Percentiles rank a stretch among this genome's conserved stretches.
Evolutionary conservation across 1,140 invertebrate species (phyloP).

Genomic region (Brachionus rubens): DNA sequence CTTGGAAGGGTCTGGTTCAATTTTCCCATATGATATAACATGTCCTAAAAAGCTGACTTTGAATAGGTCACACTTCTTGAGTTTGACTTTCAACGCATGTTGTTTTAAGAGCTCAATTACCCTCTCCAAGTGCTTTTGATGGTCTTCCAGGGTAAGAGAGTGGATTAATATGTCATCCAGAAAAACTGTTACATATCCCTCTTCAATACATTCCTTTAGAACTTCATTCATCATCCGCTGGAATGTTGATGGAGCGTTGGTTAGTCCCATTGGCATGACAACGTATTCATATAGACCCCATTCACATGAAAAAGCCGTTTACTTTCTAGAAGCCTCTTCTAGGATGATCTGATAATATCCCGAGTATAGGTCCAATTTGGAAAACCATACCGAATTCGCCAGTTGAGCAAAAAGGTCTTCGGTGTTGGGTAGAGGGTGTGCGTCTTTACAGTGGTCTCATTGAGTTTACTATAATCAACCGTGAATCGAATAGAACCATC

Average conservation of each 20-base stretch:
- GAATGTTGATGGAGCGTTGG: no score
- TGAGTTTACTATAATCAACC: conserved; percentile 31
- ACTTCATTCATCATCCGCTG: no score
- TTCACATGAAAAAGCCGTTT: conserved; percentile 46
- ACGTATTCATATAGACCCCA: no score
- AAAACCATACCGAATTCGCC: neutral
- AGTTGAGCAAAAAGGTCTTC: no score
- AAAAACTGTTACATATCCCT: no score
- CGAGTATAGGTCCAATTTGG: conserved; percentile 48
- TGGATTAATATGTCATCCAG: no score
- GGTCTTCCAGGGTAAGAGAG: no score
- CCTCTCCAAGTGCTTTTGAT: neutral
- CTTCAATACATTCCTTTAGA: no score
- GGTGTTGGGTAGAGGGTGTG: neutral
- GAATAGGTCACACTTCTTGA: conserved; percentile 48
- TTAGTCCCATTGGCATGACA: no score
- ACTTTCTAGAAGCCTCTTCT: conserved; percentile 1
- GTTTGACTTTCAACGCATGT: conserved; percentile 45
- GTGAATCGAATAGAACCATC: conserved; percentile 10
- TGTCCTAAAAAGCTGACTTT: conserved; percentile 43
- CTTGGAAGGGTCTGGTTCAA: conserved; percentile 40
- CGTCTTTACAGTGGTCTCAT: conserved; percentile 16
- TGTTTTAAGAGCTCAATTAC: neutral
- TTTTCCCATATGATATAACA: conserved; percentile 15
- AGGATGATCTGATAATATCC: conserved; percentile 49